Evolutionary conservation across 2,113 vertebrate genomes (phyloP).

Genomic region (Sterrhoptilus dennistouni): DNA sequence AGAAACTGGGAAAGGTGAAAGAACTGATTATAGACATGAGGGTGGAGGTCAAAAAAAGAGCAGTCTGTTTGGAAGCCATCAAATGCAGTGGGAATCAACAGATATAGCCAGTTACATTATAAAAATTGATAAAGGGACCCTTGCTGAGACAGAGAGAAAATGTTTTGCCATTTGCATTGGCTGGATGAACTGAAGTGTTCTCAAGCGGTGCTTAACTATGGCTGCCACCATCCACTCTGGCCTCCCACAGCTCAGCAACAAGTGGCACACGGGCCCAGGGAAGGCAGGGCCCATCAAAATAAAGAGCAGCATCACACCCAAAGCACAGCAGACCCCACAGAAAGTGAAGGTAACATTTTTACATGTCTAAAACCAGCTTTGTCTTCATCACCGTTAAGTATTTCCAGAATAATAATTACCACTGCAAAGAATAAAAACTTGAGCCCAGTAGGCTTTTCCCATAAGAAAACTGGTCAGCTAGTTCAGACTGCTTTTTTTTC

Average conservation of each 20-base stretch:
- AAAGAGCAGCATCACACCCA: not conserved
- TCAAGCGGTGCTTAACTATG: not conserved
- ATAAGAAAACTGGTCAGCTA: constrained; percentile 22
- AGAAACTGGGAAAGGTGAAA: not conserved
- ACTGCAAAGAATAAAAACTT: not conserved
- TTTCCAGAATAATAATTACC: not conserved
- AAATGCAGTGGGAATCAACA: not conserved
- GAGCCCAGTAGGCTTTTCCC: not conserved
- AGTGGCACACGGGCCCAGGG: not conserved
- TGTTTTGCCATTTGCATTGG: not conserved
- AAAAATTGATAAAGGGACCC: not conserved
- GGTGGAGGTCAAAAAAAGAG: not conserved
- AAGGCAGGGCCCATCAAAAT: not conserved
- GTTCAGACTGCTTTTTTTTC: constrained; percentile 17
- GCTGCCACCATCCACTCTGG: not conserved
- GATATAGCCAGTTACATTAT: not conserved
- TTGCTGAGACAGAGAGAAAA: not conserved
- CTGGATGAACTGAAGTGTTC: not conserved
- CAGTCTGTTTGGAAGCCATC: not conserved
- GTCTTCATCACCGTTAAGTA: not conserved
- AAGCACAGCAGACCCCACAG: rapidly evolving
- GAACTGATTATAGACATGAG: not conserved
- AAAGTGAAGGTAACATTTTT: not conserved
- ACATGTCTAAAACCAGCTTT: not conserved
- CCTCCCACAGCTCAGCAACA: not conserved